Evolutionary conservation across 2,797 vertebrate species (phyloP).

Genomic region (Leptoclinus maculatus): DNA sequence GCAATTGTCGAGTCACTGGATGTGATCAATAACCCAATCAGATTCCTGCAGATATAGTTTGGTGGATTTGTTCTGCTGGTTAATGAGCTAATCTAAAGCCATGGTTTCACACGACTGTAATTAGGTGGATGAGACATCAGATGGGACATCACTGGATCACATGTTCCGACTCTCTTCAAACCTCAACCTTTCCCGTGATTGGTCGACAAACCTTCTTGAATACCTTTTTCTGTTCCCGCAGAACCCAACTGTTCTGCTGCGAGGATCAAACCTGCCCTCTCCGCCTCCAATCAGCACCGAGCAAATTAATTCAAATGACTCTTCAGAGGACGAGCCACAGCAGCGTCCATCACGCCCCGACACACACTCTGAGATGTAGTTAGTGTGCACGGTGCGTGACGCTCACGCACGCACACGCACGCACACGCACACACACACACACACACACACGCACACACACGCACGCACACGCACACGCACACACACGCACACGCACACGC

Average conservation of each 20-base stretch:
- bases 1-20: slow-evolving; percentile 55
- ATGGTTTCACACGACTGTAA: slow-evolving; percentile 25
- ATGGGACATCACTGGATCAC: not conserved
- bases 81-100: slow-evolving; percentile 4
- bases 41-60: slow-evolving; percentile 27
- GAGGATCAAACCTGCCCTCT: slow-evolving; percentile 59
- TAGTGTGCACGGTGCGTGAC: slow-evolving; percentile 52
- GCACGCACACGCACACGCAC: slow-evolving; percentile 4
- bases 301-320: slow-evolving; percentile 75
- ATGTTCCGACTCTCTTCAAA: slow-evolving; percentile 2
- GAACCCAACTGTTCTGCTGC: slow-evolving; percentile 46
- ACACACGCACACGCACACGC: not conserved
- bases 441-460: not conserved
- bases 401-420: not conserved
- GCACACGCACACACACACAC: not conserved
- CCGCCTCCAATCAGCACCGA: slow-evolving; percentile 66
- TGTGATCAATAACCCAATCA: slow-evolving; percentile 43
- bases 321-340: slow-evolving; percentile 67
- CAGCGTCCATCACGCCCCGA: slow-evolving; percentile 66
- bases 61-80: not conserved
- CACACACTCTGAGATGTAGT: slow-evolving; percentile 60
- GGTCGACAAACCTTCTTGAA: slow-evolving; percentile 16
- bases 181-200: slow-evolving; percentile 13
- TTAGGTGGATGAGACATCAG: slow-evolving; percentile 1
- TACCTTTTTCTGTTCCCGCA: slow-evolving; percentile 18